Evolutionary conservation across 2,888 invertebrate genomes (phyloP).

Genomic region (Acleris literana): DNA sequence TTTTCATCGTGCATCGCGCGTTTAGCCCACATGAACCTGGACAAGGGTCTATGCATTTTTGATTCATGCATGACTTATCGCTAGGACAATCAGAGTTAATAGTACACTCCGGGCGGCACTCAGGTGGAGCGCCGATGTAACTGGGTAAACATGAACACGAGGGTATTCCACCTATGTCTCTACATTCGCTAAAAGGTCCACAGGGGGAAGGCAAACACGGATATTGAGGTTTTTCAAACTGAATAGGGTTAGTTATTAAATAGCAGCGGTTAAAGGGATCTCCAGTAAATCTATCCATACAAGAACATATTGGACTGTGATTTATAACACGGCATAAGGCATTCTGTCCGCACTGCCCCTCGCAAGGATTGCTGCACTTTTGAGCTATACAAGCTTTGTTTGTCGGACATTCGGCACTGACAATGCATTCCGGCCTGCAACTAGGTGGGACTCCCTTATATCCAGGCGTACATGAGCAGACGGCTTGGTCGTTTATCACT

Average conservation of each 20-base stretch:
- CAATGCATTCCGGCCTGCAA: conserved; percentile 89
- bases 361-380: conserved; percentile 89
- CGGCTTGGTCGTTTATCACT: conserved; percentile 87
- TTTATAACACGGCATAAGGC: conserved; percentile 88
- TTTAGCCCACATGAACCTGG: conserved; percentile 89
- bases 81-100: conserved; percentile 90
- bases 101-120: conserved; percentile 87
- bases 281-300: conserved; percentile 84
- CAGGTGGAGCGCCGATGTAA: conserved; percentile 88
- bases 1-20: conserved; percentile 86
- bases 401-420: conserved; percentile 88
- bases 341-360: conserved; percentile 88
- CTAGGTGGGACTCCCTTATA: conserved; percentile 87
- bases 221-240: conserved; percentile 63
- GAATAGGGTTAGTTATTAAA: conserved; percentile 46
- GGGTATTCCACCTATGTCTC: conserved; percentile 82
- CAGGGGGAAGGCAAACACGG: conserved; percentile 87
- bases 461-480: conserved; percentile 87
- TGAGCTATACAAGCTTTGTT: conserved; percentile 87
- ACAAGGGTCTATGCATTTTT: conserved; percentile 91
- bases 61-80: conserved; percentile 89
- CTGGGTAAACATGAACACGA: conserved; percentile 86
- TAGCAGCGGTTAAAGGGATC: conserved; percentile 87
- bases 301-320: conserved; percentile 88
- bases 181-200: conserved; percentile 87